Conservation (phyloP, 2,797 vertebrate species). For the Orientallactaga sibirica region DNA sequence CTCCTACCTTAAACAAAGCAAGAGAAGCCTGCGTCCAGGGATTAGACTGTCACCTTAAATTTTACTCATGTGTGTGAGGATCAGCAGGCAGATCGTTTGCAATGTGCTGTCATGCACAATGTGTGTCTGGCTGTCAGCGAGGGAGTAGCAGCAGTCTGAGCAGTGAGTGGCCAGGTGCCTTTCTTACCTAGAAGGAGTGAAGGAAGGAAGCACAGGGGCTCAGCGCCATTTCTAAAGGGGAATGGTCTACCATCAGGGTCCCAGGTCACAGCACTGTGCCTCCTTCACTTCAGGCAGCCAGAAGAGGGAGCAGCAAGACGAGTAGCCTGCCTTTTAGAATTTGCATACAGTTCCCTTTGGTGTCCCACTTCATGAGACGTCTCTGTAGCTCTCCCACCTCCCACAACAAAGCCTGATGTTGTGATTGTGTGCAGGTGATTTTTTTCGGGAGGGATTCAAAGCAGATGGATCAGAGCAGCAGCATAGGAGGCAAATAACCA, state of each 20-base stretch:
- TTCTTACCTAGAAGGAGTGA: no score
- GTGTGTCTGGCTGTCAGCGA: background rate
- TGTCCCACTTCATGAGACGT: background rate
- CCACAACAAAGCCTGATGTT: background rate
- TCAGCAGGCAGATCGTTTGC: no score
- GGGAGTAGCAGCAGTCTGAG: background rate
- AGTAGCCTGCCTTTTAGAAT: background rate
- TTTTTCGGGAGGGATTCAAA: background rate
- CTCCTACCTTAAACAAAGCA: background rate
- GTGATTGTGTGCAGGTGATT: no score
- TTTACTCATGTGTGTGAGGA: background rate
- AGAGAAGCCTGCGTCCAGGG: background rate
- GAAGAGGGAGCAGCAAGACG: background rate
- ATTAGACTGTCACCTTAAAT: background rate
- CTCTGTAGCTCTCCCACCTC: background rate
- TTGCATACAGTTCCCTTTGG: background rate
- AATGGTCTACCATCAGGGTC: background rate
- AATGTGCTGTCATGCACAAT: no score
- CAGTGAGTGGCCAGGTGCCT: no score
- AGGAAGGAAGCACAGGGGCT: background rate
- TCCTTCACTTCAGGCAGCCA: background rate
- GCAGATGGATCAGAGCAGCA: background rate
- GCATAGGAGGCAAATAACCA: background rate
- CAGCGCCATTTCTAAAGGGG: background rate
- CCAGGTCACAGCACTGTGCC: no score